Percentiles rank a stretch among this genome's conserved stretches.
phyloP scores from a whole-genome alignment of 1,140 invertebrate genomes.

The Druon quercuslanigerum region DNA sequence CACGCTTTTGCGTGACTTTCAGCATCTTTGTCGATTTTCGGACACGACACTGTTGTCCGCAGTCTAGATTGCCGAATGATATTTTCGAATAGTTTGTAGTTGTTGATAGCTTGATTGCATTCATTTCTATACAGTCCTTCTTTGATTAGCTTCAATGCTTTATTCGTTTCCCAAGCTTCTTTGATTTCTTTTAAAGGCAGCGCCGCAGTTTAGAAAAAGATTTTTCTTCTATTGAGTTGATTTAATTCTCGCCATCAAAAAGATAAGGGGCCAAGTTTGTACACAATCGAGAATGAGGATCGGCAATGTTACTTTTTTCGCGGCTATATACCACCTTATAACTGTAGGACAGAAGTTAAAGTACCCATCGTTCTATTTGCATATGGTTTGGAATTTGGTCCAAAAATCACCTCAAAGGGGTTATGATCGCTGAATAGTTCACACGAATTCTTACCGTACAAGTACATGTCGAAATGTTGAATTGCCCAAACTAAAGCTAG shows the following conservation, averaged over 20 bases:
- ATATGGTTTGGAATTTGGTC: constrained; percentile 53
- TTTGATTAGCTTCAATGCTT: constrained; percentile 23
- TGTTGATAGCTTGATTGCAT: constrained; percentile 10
- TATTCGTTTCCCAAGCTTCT: constrained; percentile 16
- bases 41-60: constrained; percentile 76
- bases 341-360: neutral
- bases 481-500: constrained; percentile 50
- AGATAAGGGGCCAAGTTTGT: neutral
- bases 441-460: too few relatives aligned
- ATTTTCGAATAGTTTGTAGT: constrained; percentile 27
- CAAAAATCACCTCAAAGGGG: constrained; percentile 57
- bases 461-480: too few relatives aligned
- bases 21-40: constrained; percentile 71
- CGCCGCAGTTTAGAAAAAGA: constrained; percentile 31
- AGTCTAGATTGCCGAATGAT: constrained; percentile 71
- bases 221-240: neutral
- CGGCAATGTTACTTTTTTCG: constrained; percentile 63
- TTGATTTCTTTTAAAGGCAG: constrained; percentile 36
- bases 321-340: constrained; percentile 47
- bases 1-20: too few relatives aligned
- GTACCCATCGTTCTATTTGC: constrained; percentile 54
- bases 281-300: constrained; percentile 58
- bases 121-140: constrained; percentile 32
- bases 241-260: constrained; percentile 40
- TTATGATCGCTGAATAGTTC: too few relatives aligned